Evolutionary conservation across 1,140 invertebrate species (phyloP).

Genomic region (Aphidius ervi): DNA sequence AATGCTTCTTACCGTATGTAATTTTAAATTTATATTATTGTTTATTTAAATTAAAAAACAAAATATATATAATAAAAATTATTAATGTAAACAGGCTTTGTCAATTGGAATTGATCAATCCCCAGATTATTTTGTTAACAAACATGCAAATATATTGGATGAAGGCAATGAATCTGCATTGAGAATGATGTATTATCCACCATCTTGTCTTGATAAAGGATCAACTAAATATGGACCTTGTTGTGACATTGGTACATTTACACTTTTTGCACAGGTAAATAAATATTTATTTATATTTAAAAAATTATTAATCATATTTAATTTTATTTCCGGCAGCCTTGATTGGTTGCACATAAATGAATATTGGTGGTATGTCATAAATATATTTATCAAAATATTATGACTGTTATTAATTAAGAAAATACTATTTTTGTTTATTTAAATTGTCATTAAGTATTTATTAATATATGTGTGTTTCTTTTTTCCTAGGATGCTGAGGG

Average conservation of each 20-base stretch:
- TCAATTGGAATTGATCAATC: constrained; percentile 58
- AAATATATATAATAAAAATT: constrained; percentile 22
- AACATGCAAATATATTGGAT: constrained; percentile 62
- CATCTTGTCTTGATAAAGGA: constrained; percentile 49
- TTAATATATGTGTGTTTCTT: too few species aligned
- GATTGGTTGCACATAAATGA: too few species aligned
- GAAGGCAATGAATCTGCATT: constrained; percentile 63
- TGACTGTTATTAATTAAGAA: too few species aligned
- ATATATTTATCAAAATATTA: background rate
- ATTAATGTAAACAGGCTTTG: constrained; percentile 52
- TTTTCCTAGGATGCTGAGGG: constrained; percentile 57
- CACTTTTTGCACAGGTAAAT: constrained; percentile 63
- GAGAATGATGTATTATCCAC: constrained; percentile 67
- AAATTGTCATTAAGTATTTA: too few species aligned
- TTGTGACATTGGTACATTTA: constrained; percentile 71
- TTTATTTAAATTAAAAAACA: constrained; percentile 19
- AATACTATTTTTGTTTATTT: too few species aligned
- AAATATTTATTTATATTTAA: too few species aligned
- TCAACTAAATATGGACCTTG: constrained; percentile 66
- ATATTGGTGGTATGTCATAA: background rate
- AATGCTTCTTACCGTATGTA: constrained; percentile 53
- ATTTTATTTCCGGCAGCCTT: constrained; percentile 27
- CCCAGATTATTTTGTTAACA: constrained; percentile 55
- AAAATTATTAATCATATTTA: constrained; percentile 29
- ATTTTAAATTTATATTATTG: background rate